Conservation (phyloP, 2,797 vertebrate genomes). For the Aythya fuligula region DNA sequence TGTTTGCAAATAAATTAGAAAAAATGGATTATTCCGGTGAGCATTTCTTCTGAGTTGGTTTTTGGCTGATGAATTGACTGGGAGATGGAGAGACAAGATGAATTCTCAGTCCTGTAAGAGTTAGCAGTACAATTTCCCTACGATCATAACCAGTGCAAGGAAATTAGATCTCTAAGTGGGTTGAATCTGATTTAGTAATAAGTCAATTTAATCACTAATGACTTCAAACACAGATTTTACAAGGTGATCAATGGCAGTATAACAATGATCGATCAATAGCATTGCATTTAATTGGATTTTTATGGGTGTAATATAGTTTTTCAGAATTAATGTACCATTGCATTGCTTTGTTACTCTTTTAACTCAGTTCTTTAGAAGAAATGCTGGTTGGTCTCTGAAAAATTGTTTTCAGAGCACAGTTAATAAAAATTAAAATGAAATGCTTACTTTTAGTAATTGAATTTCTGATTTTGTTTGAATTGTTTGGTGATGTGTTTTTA, state of each 20-base stretch:
- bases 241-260: slow-evolving; percentile 62
- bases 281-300: slow-evolving; percentile 74
- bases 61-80: slow-evolving; percentile 6
- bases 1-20: neutral
- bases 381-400: slow-evolving; percentile 51
- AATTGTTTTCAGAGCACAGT: slow-evolving; percentile 27
- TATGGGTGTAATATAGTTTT: slow-evolving; percentile 69
- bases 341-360: slow-evolving; percentile 64
- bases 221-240: slow-evolving; percentile 71
- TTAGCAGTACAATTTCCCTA: slow-evolving; percentile 55
- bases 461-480: slow-evolving; percentile 15
- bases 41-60: neutral
- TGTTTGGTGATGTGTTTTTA: neutral
- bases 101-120: slow-evolving; percentile 17
- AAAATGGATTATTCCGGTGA: neutral
- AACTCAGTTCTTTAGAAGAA: slow-evolving; percentile 63
- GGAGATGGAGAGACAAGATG: slow-evolving; percentile 22
- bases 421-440: slow-evolving; percentile 56
- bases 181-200: slow-evolving; percentile 70
- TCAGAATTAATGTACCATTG: slow-evolving; percentile 71
- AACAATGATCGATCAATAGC: slow-evolving; percentile 62
- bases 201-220: slow-evolving; percentile 74
- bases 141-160: slow-evolving; percentile 17
- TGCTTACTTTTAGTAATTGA: slow-evolving; percentile 35
- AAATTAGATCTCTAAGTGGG: slow-evolving; percentile 53